A percentile compares a stretch with the other conserved stretches of the same genome.
Evolutionary conservation across 2,113 vertebrate genomes (phyloP).

Genomic region (Tor tambroides): DNA sequence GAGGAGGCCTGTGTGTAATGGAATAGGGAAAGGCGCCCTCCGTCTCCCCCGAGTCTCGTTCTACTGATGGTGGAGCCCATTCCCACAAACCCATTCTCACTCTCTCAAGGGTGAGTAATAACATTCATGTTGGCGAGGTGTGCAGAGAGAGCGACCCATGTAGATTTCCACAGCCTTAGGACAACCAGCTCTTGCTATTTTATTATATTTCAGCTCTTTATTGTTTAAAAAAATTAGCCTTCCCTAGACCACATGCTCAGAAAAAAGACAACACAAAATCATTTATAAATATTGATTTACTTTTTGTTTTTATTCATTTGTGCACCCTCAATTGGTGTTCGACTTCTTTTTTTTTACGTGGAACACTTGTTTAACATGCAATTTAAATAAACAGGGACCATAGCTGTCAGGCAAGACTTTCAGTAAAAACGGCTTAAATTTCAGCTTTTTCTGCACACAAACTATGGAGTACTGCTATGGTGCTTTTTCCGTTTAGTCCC

Average conservation of each 20-base stretch:
- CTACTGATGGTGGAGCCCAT: conserved; percentile 58
- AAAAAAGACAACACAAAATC: background rate
- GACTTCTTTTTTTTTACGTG: background rate
- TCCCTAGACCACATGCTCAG: background rate
- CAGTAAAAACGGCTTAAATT: background rate
- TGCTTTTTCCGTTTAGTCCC: background rate
- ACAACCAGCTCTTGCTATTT: background rate
- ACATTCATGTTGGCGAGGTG: conserved; percentile 48
- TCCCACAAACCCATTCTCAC: conserved; percentile 61
- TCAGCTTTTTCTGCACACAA: background rate
- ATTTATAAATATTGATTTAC: background rate
- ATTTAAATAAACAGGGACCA: background rate
- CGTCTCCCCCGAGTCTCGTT: conserved; percentile 61
- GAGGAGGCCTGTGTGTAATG: conserved; percentile 55
- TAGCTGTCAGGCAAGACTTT: background rate
- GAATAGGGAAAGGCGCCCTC: conserved; percentile 57
- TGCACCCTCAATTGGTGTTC: no score
- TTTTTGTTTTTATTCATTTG: background rate
- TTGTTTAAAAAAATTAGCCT: background rate
- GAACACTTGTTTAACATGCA: background rate
- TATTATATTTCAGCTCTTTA: background rate
- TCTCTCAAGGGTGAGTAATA: conserved; percentile 63
- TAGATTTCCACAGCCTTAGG: conserved; percentile 2
- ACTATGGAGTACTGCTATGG: background rate
- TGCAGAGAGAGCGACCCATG: conserved; percentile 25